Evolutionary conservation across 2,888 invertebrate genomes (phyloP).

Genomic region (Nymphalis c-album): DNA sequence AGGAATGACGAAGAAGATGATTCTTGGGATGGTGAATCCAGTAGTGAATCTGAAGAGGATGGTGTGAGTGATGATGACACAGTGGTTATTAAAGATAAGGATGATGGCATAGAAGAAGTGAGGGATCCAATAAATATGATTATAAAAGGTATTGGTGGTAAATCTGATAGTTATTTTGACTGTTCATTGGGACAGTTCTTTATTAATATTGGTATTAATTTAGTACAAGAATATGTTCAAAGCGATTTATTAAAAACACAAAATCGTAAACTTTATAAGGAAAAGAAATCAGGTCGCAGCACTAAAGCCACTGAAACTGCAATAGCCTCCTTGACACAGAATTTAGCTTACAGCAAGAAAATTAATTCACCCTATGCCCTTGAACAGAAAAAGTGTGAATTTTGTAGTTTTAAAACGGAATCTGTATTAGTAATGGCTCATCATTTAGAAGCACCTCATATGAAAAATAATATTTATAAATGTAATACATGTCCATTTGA

Average conservation of each 20-base stretch:
- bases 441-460: conserved; percentile 95
- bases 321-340: conserved; percentile 92
- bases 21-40: conserved; percentile 83
- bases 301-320: conserved; percentile 89
- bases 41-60: conserved; percentile 78
- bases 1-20: conserved; percentile 80
- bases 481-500: conserved; percentile 94
- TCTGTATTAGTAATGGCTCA: conserved; percentile 92
- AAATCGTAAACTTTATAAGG: conserved; percentile 91
- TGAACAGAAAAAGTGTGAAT: conserved; percentile 91
- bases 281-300: conserved; percentile 82
- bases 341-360: conserved; percentile 92
- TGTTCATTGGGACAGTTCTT: conserved; percentile 95
- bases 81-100: conserved; percentile 81
- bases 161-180: conserved; percentile 89
- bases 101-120: conserved; percentile 77
- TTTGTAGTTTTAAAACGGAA: conserved; percentile 96
- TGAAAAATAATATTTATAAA: conserved; percentile 92
- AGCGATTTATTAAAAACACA: conserved; percentile 93
- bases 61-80: conserved; percentile 71
- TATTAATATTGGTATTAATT: conserved; percentile 94
- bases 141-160: conserved; percentile 72
- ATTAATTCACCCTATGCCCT: conserved; percentile 92
- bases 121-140: conserved; percentile 72
- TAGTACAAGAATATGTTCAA: conserved; percentile 97